Percentiles rank a stretch among this genome's conserved stretches.
Evolutionary conservation across 2,888 invertebrate species (phyloP).

Genomic region (Drosophila kokeensis): DNA sequence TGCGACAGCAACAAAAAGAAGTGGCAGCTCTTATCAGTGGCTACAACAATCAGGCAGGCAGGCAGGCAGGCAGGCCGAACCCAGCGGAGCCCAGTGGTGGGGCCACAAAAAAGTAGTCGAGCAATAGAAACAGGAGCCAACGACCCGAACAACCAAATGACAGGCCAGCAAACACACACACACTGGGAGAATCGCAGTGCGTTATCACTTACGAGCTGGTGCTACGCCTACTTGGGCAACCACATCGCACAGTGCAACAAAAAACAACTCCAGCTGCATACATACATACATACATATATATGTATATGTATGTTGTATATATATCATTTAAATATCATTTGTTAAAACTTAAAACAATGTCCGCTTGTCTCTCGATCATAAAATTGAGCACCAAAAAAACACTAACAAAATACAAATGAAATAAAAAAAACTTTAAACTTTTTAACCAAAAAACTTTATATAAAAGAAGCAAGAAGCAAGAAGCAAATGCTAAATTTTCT

Average conservation of each 20-base stretch:
- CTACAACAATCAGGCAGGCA: constrained; percentile 62
- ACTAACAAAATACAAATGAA: background rate
- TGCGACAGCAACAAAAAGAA: background rate
- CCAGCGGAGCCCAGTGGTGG: constrained; percentile 24
- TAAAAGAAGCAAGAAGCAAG: background rate
- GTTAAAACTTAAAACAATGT: background rate
- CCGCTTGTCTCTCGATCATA: background rate
- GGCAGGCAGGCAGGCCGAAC: constrained; percentile 36
- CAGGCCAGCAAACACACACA: constrained; percentile 43
- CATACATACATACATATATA: background rate
- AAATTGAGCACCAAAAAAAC: background rate
- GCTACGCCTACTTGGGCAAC: constrained; percentile 42
- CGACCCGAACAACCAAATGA: constrained; percentile 72
- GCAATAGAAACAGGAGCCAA: constrained; percentile 57
- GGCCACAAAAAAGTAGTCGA: constrained; percentile 43
- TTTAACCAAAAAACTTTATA: background rate
- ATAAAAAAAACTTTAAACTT: background rate
- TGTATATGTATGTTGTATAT: too few species aligned
- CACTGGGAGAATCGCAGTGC: background rate
- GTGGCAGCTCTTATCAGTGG: constrained; percentile 64
- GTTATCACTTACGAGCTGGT: constrained; percentile 68
- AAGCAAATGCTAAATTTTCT: background rate
- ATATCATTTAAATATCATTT: too few species aligned
- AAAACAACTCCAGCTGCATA: background rate
- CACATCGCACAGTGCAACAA: constrained; percentile 38